Evolutionary conservation across 2,113 vertebrate species (phyloP), one percentile per base, ranked within the genome.

Genomic region (Dunckerocampus dactyliophorus): DNA sequence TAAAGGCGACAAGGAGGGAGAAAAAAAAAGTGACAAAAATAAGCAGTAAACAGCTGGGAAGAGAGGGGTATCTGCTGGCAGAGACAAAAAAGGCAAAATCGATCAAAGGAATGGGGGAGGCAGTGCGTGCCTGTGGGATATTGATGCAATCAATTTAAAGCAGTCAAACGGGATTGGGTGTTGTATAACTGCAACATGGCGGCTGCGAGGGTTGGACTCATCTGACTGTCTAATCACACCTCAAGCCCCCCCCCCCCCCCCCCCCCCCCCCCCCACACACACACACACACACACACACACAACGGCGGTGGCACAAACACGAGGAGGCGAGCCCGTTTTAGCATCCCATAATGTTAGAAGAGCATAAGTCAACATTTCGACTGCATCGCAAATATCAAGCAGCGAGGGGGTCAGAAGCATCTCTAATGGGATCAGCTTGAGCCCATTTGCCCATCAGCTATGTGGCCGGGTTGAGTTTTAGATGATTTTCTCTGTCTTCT

Each of bases 131-230:
- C 72, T 69, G 31, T 49, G 71, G 67, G 75, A 79, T 72, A 78
- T 63, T 46, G 66, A 82, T 43, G 69, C 52, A 72, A 82, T 78
- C 57, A 55, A 82, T 65, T n/a, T 50, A 72, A 75, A 83, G 46
- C 13, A n/a, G n/a, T 3, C 3, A 15, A 6, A 39, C 19, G 21
- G 15, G 31, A 47, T 49, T 50, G 7, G 47, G 48, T 54, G 73
- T 82, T 81, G 80, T 75, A 67, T 80, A 87, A 85, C 60, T 77
- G 63, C 50, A 82, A 83, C 65, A 79, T 72, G 73, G 71, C 69
- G 57, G 70, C 66, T 24, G 34, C 37, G 65, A 69, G 69, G 64
- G 60, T 43, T 1, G n/a, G 55, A 52, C 28, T 34, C 31, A 34
- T 34, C 31, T 34, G 63, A 79, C 52, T 62, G 56, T 67, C 46